Evolutionary conservation across 2,888 invertebrate species (phyloP).

Genomic region (Drosophila nr. medialis): DNA sequence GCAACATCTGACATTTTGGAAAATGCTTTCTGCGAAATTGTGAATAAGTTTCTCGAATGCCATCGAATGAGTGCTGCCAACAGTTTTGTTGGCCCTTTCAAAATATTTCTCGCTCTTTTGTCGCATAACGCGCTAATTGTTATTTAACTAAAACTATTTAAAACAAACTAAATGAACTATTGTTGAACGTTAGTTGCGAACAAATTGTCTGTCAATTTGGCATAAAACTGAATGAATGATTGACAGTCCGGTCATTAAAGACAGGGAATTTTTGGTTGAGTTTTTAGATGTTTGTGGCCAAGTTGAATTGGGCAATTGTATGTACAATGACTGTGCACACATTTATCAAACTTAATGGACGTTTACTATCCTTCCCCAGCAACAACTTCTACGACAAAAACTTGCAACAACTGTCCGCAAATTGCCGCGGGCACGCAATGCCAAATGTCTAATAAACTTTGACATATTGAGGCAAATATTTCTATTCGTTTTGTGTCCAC

Average conservation of each 20-base stretch:
- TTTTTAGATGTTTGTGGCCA: conserved; percentile 11
- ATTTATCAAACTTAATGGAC: conserved; percentile 76
- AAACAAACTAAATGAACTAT: conserved; percentile 58
- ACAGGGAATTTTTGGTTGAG: conserved; percentile 12
- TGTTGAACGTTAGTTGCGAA: conserved; percentile 39
- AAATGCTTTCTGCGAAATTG: conserved; percentile 42
- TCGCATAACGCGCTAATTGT: conserved; percentile 34
- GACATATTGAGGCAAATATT: conserved; percentile 78
- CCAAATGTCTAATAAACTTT: conserved; percentile 79
- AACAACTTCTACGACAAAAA: conserved; percentile 9
- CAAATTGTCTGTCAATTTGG: conserved; percentile 73
- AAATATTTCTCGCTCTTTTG: conserved; percentile 47
- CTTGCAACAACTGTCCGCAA: conserved; percentile 69
- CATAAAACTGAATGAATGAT: conserved; percentile 72
- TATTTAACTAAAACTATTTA: conserved; percentile 23
- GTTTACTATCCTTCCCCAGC: conserved; percentile 63
- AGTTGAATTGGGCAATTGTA: conserved; percentile 56
- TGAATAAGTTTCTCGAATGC: conserved; percentile 52
- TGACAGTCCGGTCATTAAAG: conserved; percentile 55
- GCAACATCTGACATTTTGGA: conserved; percentile 62
- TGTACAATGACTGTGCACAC: conserved; percentile 59
- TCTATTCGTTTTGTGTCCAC: conserved; percentile 50
- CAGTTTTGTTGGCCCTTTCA: conserved; percentile 45
- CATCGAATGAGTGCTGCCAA: conserved; percentile 28
- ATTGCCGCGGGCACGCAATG: conserved; percentile 79